Base-by-base conservation (phyloP, 1,140 invertebrate species). In the Neodiprion lecontei region DNA sequence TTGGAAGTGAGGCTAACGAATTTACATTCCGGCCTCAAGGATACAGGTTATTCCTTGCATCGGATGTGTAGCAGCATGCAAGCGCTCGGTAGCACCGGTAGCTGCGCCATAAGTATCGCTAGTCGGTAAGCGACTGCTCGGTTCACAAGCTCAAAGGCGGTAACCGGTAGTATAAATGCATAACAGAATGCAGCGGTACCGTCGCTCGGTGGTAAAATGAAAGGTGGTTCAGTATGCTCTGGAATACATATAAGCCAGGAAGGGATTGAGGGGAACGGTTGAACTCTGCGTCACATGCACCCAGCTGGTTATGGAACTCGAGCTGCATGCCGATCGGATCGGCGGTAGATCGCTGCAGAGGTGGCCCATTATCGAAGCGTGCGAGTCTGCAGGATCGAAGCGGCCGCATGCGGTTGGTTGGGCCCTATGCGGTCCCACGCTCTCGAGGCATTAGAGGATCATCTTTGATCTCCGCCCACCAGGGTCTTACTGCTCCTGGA, bases 401-500 rank as follows among this genome's bases (percentile, higher is more conserved):
- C 17, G 28, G 70, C 47, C n/a, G 66, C 61, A 47, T 28, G 74
- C n/a, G 69, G 67, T 67, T 66, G 50, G 70, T 40, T 40, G 28
- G 28, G 28, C 74, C 76, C 72, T 73, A 76, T 72, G 72, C 74
- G 75, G 76, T 82, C 81, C 80, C 81, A 82, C 81, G 81, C 81
- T 82, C 80, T 74, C 61, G 69, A 74, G 77, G 77, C 79, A 78
- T 82, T 80, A 80, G 77, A 79, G 77, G 81, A 81, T 82, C 81
- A 78, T 80, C 53, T 61, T 9, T 12, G 53, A 17, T 61, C 76
- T 76, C 77, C 78, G 76, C 79, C 80, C 76, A 74, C 72, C 72
- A 12, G 53, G 53, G 79, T 73, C 70, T 74, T 75, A 77, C 74
- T 79, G 80, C 81, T 76, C 76, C 76, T 72, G 76, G 78, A 78